Conservation (phyloP, 2,797 vertebrate species). For the Harpagifer antarcticus region DNA sequence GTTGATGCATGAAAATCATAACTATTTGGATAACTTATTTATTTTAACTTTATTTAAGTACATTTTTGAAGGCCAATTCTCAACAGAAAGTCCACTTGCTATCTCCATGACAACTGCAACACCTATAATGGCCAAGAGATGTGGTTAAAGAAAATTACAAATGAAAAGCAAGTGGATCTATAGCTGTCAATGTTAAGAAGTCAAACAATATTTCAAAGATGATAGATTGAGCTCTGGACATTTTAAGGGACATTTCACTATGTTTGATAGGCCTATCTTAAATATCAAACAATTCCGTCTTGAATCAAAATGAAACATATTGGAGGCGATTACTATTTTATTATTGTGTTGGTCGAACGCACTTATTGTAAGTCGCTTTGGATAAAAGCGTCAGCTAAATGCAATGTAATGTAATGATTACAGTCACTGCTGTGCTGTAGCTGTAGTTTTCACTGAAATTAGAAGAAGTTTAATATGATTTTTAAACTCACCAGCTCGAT, state of each 20-base stretch:
- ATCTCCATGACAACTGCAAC: background rate
- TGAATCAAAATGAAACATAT: background rate
- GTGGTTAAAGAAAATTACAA: background rate
- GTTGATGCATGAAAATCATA: background rate
- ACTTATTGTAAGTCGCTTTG: too few species aligned
- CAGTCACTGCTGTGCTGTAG: background rate
- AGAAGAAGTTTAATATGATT: background rate
- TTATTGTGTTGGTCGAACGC: too few species aligned
- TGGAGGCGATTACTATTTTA: background rate
- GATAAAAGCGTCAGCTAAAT: too few species aligned
- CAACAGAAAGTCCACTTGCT: background rate
- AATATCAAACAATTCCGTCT: background rate
- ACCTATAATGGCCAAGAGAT: background rate
- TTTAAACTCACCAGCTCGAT: constrained; percentile 85
- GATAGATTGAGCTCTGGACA: background rate
- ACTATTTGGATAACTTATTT: background rate
- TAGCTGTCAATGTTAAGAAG: background rate
- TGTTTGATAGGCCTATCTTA: background rate
- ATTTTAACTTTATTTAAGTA: too few species aligned
- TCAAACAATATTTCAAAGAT: too few species aligned
- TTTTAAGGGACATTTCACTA: background rate
- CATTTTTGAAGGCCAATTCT: background rate
- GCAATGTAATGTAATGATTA: too few species aligned
- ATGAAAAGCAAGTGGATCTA: background rate
- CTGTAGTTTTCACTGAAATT: background rate